These are phyloP conservation scores for Yponomeuta cagnagella DNA, from an alignment of 2,888 invertebrate species.

Conservation along the genomic window DNA sequence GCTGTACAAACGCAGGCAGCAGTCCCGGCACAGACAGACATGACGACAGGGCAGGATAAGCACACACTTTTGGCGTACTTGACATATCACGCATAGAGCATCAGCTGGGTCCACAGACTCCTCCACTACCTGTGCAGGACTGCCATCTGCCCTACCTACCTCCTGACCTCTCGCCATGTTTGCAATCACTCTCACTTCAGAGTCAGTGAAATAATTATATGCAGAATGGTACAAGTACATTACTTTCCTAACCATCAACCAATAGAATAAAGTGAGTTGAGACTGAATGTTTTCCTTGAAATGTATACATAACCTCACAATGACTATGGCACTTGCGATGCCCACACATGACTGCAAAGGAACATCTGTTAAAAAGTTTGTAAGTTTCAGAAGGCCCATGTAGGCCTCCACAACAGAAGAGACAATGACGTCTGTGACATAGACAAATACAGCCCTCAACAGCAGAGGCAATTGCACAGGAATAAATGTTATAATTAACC, in stretches of 20 bases:
- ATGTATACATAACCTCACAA: constrained; percentile 50
- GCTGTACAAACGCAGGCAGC: constrained; percentile 61
- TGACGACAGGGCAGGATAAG: constrained; percentile 73
- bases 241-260: constrained; percentile 51
- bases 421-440: constrained; percentile 33
- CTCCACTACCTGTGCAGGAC: constrained; percentile 20
- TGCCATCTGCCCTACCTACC: constrained; percentile 29
- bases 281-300: constrained; percentile 45
- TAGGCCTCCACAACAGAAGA: constrained; percentile 41
- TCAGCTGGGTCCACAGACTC: constrained; percentile 45
- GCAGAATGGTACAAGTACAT: constrained; percentile 51
- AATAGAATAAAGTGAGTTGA: constrained; percentile 41
- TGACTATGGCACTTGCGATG: constrained; percentile 51
- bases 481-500: constrained; percentile 59
- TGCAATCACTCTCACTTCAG: constrained; percentile 55
- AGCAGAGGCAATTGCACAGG: constrained; percentile 58
- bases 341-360: constrained; percentile 65
- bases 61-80: constrained; percentile 73
- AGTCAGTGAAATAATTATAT: constrained; percentile 57
- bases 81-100: constrained; percentile 71
- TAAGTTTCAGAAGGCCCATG: constrained; percentile 50
- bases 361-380: constrained; percentile 65
- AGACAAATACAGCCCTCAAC: constrained; percentile 34
- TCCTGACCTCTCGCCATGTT: constrained; percentile 47
- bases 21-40: constrained; percentile 72